phyloP scores from a whole-genome alignment of 2,113 vertebrate genomes.

The Cyprinodon brontotheroides region DNA sequence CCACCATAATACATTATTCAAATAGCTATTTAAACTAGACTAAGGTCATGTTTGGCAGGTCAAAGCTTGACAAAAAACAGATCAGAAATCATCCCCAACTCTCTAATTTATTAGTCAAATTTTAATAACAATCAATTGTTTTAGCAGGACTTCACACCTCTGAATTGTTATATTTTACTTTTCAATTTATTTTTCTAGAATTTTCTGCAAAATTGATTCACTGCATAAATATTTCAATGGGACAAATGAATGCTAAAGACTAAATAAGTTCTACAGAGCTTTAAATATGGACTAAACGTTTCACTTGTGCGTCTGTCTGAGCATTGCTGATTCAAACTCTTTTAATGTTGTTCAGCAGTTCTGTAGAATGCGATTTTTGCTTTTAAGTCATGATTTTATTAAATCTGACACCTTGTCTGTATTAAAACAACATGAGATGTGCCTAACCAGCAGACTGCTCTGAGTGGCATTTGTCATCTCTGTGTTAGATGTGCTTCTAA shows the following conservation, averaged over 20 bases:
- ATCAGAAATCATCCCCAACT: not conserved
- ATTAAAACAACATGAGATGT: conserved; percentile 1
- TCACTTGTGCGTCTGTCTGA: not conserved
- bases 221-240: not conserved
- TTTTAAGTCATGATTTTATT: conserved; percentile 19
- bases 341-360: not conserved
- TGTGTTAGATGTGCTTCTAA: conserved; percentile 1
- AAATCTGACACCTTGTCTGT: conserved; percentile 45
- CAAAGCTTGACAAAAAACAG: not conserved
- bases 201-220: not conserved
- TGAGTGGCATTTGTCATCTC: conserved; percentile 35
- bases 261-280: not conserved
- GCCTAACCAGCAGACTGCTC: conserved; percentile 14
- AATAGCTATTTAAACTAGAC: not conserved
- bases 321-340: conserved; percentile 3
- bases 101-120: not conserved
- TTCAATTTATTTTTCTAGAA: not conserved
- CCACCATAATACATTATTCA: not conserved
- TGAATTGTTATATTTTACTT: not conserved
- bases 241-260: not conserved
- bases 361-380: not conserved
- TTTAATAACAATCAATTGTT: not conserved
- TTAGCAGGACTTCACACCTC: not conserved
- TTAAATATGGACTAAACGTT: not conserved
- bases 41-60: not conserved